Evolutionary conservation across 2,888 invertebrate genomes (phyloP), one percentile per base, ranked within the genome.

Genomic region (Sesia bembeciformis): DNA sequence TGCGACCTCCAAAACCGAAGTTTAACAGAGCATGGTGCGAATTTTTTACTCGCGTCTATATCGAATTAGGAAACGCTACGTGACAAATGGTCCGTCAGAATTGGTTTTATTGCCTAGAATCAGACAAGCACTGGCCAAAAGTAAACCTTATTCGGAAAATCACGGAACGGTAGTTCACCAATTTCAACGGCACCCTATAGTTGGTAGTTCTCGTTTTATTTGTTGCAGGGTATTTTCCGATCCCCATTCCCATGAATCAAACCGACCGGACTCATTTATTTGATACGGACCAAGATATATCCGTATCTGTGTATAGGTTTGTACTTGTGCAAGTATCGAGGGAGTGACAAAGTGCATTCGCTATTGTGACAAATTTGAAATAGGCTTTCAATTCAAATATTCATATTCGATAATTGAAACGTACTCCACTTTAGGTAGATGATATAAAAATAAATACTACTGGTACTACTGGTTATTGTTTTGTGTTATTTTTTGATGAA

Each of bases 171-270:
- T 61, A 53, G 56, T 46, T 46, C 65, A 64, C 63, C 71, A 68
- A 63, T 70, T 72, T 67, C 65, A 64, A 64, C 64, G 62, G 61
- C 59, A 70, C 72, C 72, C 64, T 71, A 69, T 67, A 72, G 68
- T 72, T 64, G 53, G 72, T 69, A 66, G 77, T 78, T 73, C 74
- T 72, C 77, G 78, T 84, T 85, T 86, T 85, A 86, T 85, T 85
- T 82, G 86, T 75, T 73, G 66, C 74, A 72, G 75, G 75, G 75
- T 75, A 76, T 81, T 84, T 82, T 70, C 79, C 75, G 77, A 71
- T 78, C 84, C 84, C 84, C 78, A 79, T 84, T 78, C 84, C 72
- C 81, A 86, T 87, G 85, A 84, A 86, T 87, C 86, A 87, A 87
- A 84, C 78, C 73, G 82, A 71, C 70, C 84, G 81, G 72, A 78